These are phyloP conservation scores for Sylvia atricapilla DNA, from an alignment of 2,113 vertebrate genomes.

Conservation along the genomic window DNA sequence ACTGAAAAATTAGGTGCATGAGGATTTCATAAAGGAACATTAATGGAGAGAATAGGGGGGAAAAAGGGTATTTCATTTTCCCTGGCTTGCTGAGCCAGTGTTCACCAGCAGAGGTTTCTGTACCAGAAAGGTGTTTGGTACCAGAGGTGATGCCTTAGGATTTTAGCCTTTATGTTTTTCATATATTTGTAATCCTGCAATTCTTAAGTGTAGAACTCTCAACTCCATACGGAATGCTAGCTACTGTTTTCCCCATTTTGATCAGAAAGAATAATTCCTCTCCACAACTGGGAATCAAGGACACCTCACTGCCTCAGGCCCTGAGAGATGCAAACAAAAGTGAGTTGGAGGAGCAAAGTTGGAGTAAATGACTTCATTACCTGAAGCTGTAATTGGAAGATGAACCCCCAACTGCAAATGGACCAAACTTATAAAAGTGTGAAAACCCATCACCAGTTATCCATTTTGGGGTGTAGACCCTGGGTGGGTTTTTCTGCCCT, in stretches of 20 bases:
- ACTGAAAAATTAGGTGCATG: neutral
- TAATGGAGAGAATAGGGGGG: rapidly evolving
- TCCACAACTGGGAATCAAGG: neutral
- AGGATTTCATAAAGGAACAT: neutral
- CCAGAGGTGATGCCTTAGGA: neutral
- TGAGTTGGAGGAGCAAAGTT: neutral
- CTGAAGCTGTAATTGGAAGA: neutral
- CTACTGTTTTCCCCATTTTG: neutral
- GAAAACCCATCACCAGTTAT: rapidly evolving
- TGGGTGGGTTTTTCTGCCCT: rapidly evolving
- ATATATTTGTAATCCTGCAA: neutral
- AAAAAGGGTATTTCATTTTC: neutral
- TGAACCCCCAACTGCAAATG: neutral
- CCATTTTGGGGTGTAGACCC: neutral
- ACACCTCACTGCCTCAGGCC: neutral
- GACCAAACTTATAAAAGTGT: neutral
- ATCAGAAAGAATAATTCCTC: neutral
- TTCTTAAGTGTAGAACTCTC: neutral
- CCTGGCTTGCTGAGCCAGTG: neutral
- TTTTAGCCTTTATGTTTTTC: neutral
- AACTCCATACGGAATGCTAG: neutral
- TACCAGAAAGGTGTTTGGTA: neutral
- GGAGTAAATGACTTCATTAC: neutral
- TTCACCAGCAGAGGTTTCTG: neutral
- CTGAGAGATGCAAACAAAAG: rapidly evolving